Conservation (phyloP, 2,888 invertebrate genomes). For the Siphlonurus alternatus region DNA sequence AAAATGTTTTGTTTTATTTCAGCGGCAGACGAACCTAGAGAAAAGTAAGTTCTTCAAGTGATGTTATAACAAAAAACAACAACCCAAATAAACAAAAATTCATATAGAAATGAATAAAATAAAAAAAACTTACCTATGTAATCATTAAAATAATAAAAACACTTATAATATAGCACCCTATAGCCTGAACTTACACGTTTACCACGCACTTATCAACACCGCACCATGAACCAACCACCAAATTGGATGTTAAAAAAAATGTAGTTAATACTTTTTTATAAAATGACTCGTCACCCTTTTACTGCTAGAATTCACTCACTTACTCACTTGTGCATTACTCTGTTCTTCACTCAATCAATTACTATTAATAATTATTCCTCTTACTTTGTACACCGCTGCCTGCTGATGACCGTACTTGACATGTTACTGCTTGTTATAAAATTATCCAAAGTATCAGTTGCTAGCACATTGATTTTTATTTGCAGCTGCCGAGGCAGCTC, state of each 20-base stretch:
- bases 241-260: neutral
- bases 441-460: neutral
- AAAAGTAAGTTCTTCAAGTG: slow-evolving; percentile 71
- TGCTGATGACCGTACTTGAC: neutral
- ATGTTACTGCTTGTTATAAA: neutral
- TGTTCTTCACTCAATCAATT: slow-evolving; percentile 4
- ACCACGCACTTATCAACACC: neutral
- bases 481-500: slow-evolving; percentile 22
- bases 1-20: slow-evolving; percentile 33
- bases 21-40: slow-evolving; percentile 91
- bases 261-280: too few relatives aligned
- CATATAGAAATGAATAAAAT: neutral
- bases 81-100: neutral
- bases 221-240: too few relatives aligned
- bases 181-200: neutral
- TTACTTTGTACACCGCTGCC: slow-evolving; percentile 11
- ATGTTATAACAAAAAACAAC: neutral
- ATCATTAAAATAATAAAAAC: neutral
- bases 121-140: neutral
- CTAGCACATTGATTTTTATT: slow-evolving; percentile 9
- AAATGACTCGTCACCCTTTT: slow-evolving; percentile 5
- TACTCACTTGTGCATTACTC: slow-evolving; percentile 1
- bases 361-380: slow-evolving; percentile 9
- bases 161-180: neutral
- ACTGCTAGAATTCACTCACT: slow-evolving; percentile 9